These are phyloP conservation scores for Archips xylosteana DNA, from an alignment of 2,888 invertebrate genomes.

Conservation along the genomic window DNA sequence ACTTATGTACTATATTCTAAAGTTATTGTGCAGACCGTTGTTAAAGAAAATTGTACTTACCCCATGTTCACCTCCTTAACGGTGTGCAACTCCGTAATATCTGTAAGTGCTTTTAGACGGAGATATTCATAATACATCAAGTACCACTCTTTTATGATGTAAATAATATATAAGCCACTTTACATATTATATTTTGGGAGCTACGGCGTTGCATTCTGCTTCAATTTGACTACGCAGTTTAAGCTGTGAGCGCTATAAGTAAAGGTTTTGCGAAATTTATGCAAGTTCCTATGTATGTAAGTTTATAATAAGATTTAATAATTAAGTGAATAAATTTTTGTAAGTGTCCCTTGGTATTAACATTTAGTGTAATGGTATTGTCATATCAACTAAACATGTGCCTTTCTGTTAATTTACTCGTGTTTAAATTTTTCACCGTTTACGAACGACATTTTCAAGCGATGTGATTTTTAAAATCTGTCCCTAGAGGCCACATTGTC, in stretches of 20 bases:
- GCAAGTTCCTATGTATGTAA: too few relatives aligned
- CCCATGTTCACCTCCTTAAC: background rate
- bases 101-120: constrained; percentile 9
- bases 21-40: background rate
- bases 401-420: too few relatives aligned
- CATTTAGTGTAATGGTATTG: too few relatives aligned
- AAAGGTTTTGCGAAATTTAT: background rate
- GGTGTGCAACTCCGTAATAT: constrained; percentile 1
- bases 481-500: too few relatives aligned
- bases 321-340: too few relatives aligned
- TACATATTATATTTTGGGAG: constrained; percentile 5
- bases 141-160: constrained; percentile 12
- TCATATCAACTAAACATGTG: too few relatives aligned
- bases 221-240: background rate
- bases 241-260: background rate
- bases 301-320: too few relatives aligned
- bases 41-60: constrained; percentile 2
- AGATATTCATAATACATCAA: constrained; percentile 13
- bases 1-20: too few relatives aligned
- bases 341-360: too few relatives aligned
- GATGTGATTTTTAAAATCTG: too few relatives aligned
- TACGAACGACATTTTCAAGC: too few relatives aligned
- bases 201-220: background rate
- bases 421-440: too few relatives aligned
- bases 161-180: constrained; percentile 17